phyloP scores from a whole-genome alignment of 2,113 vertebrate species.

The Lasiurus cinereus region DNA sequence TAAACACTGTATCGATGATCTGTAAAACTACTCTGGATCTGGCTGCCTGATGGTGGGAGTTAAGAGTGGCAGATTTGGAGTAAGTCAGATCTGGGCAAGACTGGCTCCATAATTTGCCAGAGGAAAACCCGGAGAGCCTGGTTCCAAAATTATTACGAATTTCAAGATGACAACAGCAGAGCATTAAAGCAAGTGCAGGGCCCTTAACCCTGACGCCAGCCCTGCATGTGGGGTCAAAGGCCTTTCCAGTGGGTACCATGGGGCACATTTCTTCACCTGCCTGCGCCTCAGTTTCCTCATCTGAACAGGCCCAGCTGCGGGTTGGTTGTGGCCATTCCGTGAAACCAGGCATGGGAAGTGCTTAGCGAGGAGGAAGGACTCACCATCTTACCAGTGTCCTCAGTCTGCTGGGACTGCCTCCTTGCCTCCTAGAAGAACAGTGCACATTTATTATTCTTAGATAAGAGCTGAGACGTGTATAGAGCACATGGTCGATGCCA shows the following conservation, averaged over 20 bases:
- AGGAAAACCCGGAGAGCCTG: not conserved
- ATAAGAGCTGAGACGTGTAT: not conserved
- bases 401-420: not conserved
- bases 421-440: not conserved
- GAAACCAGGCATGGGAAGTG: not conserved
- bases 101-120: not conserved
- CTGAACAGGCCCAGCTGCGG: not conserved
- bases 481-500: rapidly evolving
- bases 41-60: not conserved
- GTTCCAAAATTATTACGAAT: not conserved
- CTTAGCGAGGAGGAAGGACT: not conserved
- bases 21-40: not conserved
- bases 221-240: no score
- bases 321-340: not conserved
- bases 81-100: not conserved
- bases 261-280: not conserved
- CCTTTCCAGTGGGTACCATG: not conserved
- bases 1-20: not conserved
- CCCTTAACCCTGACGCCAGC: not conserved
- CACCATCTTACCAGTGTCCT: rapidly evolving
- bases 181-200: not conserved
- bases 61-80: not conserved
- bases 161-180: not conserved
- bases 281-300: not conserved
- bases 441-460: not conserved